Evolutionary conservation across 2,888 invertebrate genomes (phyloP), one percentile per base, ranked within the genome.

Genomic region (Petrolisthes manimaculis): DNA sequence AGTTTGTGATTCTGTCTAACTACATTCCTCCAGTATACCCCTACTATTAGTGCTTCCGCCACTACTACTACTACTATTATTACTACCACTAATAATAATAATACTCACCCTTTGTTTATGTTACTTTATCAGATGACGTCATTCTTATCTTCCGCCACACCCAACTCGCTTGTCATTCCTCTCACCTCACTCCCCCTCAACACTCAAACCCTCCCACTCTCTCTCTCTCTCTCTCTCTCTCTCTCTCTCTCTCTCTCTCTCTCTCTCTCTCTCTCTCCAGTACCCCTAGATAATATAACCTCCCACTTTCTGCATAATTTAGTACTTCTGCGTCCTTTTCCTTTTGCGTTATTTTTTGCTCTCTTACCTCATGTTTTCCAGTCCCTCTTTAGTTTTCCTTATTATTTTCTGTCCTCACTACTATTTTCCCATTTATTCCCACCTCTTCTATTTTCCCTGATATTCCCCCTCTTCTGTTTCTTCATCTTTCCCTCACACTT

Each of bases 241-340:
- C 75, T 6, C 84, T 75, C 55, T 54, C 77, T 77, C 56, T 14
- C 55, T 24, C 77, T 21, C 18, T 24, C 78, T 18, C 51, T 69
- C 69, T 24, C 67, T 54, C 37, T 55, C 55, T 74, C 83, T 53
- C 83, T 24, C 71, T 84, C 83, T 74, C 75, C n/a, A 53, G 53
- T n/a, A 8, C 53, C 21, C 21, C 21, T 5, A 51, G 18, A 4
- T 78, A 51, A 24, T 21, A n/a, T 9, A 3, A 53, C 51, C 53
- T 54, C 21, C 5, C 55, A 4, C 55, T 53, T 37, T 37, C 37
- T 37, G 37, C 37, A 37, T 37, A 37, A 37, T 37, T 37, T 37
- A 37, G 37, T 37, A 37, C 37, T 37, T 1, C 37, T 37, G 37
- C 37, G 9, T 8, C 53, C 21, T 53, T 54, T 51, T 3, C 55